These are phyloP conservation scores for Catagonus wagneri DNA, from an alignment of 2,113 vertebrate genomes.

Conservation along the genomic window DNA sequence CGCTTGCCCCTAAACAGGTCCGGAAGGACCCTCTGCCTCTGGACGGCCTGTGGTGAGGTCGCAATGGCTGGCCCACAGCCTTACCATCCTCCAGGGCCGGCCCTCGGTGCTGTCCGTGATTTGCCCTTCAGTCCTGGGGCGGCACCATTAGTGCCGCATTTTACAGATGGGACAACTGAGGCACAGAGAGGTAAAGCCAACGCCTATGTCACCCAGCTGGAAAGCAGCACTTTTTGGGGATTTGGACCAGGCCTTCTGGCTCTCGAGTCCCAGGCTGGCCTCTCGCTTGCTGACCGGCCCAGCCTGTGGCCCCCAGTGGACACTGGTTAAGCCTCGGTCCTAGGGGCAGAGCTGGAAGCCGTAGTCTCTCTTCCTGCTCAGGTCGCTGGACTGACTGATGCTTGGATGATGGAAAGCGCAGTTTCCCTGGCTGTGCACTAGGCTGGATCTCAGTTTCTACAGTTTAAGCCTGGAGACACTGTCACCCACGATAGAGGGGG, in stretches of 20 bases:
- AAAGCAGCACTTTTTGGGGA: neutral
- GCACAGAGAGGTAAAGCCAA: neutral
- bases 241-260: neutral
- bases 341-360: too few relatives aligned
- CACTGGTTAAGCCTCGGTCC: neutral
- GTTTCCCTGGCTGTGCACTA: too few relatives aligned
- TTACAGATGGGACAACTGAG: neutral
- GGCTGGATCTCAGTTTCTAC: neutral
- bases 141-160: neutral
- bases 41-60: neutral
- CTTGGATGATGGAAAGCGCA: neutral
- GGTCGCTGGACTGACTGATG: neutral
- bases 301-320: neutral
- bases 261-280: neutral
- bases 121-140: neutral
- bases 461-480: neutral
- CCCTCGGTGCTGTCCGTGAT: rapidly evolving
- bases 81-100: rapidly evolving
- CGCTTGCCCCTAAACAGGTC: too few relatives aligned
- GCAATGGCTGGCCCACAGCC: rapidly evolving
- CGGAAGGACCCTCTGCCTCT: neutral
- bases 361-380: neutral
- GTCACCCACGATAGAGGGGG: neutral
- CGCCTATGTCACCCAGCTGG: neutral
- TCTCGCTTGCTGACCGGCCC: neutral